Percentiles rank a stretch among this genome's conserved stretches.
Conservation (phyloP, 2,797 vertebrate species). For the Pyrocephalus nanus region DNA sequence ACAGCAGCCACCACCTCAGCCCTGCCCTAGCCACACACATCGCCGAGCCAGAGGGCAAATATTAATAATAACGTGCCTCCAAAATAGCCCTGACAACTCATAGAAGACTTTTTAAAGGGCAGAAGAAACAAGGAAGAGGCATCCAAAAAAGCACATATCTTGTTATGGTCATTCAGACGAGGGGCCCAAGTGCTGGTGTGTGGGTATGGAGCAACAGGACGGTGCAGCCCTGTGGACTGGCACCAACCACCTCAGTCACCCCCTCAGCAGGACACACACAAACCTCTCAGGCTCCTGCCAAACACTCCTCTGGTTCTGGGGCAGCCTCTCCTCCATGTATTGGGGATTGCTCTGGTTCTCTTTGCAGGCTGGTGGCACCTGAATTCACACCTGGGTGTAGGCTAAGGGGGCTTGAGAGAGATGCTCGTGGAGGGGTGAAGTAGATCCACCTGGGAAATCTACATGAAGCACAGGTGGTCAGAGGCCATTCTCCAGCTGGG, state of each 20-base stretch:
- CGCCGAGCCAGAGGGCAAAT: fast-evolving
- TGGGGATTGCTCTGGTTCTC: background rate
- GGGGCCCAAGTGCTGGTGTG: background rate
- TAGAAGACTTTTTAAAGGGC: background rate
- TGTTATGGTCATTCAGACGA: background rate
- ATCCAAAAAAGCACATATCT: background rate
- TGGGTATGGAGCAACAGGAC: background rate
- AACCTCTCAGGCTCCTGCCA: background rate
- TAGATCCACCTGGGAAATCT: background rate
- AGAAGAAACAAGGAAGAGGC: background rate
- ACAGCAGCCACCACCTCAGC: background rate
- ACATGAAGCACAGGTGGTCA: background rate
- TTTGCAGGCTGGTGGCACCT: background rate
- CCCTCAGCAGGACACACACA: background rate
- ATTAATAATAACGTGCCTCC: background rate
- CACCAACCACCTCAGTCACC: background rate
- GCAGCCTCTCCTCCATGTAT: background rate
- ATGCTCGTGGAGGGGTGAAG: background rate
- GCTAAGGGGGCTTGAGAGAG: background rate
- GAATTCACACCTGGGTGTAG: background rate
- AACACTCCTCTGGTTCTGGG: background rate
- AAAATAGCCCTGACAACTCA: background rate
- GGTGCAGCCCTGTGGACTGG: background rate
- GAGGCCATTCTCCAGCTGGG: background rate
- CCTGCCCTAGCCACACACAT: background rate